Evolutionary conservation across 2,113 vertebrate species (phyloP).

Genomic region (Nymphicus hollandicus): DNA sequence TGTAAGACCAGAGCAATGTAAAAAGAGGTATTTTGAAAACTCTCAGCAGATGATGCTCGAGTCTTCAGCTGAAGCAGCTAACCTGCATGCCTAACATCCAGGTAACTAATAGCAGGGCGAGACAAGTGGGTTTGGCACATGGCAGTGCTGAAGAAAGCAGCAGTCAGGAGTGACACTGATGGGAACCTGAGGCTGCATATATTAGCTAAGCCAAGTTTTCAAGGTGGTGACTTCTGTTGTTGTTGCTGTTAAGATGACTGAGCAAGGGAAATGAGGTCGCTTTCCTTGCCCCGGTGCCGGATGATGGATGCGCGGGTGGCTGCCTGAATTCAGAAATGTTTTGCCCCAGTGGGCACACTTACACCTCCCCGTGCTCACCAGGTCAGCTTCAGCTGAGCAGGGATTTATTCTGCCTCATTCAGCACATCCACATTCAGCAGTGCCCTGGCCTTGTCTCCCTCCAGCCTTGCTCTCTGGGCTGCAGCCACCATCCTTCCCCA

Average conservation of each 20-base stretch:
- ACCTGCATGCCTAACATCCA: rapidly evolving
- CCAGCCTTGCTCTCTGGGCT: background rate
- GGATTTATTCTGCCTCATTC: background rate
- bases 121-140: rapidly evolving
- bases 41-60: background rate
- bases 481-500: rapidly evolving
- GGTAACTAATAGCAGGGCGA: background rate
- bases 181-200: background rate
- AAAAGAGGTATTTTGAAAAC: background rate
- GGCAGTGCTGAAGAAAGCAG: background rate
- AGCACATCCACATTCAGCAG: rapidly evolving
- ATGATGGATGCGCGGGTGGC: background rate
- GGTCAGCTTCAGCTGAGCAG: background rate
- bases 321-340: background rate
- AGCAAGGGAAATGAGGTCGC: background rate
- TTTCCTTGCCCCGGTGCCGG: background rate
- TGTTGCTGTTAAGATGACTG: background rate
- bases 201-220: background rate
- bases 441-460: background rate
- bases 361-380: background rate
- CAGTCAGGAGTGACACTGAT: background rate
- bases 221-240: background rate
- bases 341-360: background rate
- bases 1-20: background rate
- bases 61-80: background rate